A percentile compares a stretch with the other conserved stretches of the same genome.
These are phyloP conservation scores for Pristionchus exspectatus DNA, from an alignment of 2,888 invertebrate genomes.

Conservation along the genomic window DNA sequence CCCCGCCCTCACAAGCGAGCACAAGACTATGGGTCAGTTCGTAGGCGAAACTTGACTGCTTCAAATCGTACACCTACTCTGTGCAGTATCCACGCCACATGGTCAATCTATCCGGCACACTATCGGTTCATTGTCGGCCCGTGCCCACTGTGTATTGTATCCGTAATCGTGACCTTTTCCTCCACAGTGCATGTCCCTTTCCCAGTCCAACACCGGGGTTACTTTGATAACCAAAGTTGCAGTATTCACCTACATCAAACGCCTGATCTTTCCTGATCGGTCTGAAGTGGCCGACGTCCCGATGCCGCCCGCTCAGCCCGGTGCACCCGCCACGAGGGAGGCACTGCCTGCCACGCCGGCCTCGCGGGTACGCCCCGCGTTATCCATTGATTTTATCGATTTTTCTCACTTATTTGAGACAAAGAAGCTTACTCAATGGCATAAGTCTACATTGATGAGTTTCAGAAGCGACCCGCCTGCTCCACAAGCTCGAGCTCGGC, in stretches of 20 bases:
- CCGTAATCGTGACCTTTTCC: background rate
- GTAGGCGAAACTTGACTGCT: background rate
- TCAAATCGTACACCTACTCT: background rate
- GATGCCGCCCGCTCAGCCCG: slow-evolving; percentile 11
- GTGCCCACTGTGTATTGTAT: background rate
- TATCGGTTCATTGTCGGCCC: background rate
- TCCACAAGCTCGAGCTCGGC: background rate
- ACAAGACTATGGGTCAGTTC: slow-evolving; percentile 31
- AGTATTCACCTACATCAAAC: background rate
- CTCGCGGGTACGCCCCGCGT: background rate
- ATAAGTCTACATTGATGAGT: background rate
- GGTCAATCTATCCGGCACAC: background rate
- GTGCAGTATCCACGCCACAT: background rate
- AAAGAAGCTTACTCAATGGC: background rate
- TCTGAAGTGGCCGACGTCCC: background rate
- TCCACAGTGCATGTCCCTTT: background rate
- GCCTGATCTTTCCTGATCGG: background rate
- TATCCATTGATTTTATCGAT: slow-evolving; percentile 23
- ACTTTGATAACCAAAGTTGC: background rate
- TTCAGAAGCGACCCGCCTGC: slow-evolving; percentile 11
- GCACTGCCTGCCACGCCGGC: slow-evolving; percentile 5
- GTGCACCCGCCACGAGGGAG: background rate
- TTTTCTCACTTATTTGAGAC: background rate
- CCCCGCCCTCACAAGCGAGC: background rate
- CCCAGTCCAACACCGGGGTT: background rate